These are phyloP conservation scores for Deilephila elpenor DNA, from an alignment of 2,888 invertebrate genomes.

Conservation along the genomic window DNA sequence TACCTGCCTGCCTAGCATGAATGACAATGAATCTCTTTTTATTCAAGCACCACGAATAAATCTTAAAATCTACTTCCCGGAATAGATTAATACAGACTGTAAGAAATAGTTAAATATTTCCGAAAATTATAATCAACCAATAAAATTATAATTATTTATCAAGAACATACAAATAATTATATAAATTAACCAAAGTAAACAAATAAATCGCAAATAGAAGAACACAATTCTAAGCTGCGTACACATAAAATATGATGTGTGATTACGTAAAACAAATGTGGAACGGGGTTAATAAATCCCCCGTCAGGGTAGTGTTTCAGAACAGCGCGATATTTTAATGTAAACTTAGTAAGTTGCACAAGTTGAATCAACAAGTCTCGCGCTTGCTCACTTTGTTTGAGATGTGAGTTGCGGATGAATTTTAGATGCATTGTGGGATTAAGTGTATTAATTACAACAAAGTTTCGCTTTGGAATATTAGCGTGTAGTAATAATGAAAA, in stretches of 20 bases:
- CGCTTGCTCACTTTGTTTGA: conserved; percentile 4
- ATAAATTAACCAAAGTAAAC: neutral
- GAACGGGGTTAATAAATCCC: neutral
- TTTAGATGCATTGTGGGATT: neutral
- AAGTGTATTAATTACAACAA: neutral
- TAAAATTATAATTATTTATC: no score
- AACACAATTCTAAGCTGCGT: neutral
- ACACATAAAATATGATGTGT: neutral
- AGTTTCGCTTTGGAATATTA: neutral
- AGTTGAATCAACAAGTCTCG: conserved; percentile 58
- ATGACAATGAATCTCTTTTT: no score
- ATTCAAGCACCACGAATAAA: no score
- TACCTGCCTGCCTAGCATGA: no score
- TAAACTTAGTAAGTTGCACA: conserved; percentile 42
- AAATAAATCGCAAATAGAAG: neutral
- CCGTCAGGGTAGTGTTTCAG: conserved; percentile 40
- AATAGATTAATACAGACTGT: no score
- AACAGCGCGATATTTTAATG: conserved; percentile 43
- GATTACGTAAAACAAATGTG: neutral
- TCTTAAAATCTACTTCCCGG: no score
- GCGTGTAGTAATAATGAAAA: neutral
- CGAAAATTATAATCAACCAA: no score
- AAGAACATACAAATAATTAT: no score
- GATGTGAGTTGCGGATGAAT: conserved; percentile 1
- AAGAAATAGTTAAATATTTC: no score